Conservation (phyloP, 2,888 invertebrate genomes). For the Lithophane ornitopus region DNA sequence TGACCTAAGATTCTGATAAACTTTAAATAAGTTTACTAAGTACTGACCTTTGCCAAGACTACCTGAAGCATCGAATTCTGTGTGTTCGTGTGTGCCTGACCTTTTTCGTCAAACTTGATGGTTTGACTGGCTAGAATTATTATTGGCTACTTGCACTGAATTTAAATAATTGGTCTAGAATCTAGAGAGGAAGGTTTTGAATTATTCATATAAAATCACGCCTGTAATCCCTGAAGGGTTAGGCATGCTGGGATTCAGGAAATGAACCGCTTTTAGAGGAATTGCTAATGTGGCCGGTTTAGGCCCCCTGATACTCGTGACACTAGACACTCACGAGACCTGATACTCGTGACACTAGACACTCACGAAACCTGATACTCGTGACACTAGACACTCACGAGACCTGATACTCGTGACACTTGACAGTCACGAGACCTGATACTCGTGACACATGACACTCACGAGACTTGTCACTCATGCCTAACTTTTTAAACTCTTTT, state of each 20-base stretch:
- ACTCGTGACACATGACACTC: not conserved
- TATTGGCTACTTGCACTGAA: not conserved
- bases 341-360: too few relatives aligned
- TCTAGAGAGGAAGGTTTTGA: not conserved
- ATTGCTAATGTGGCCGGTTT: too few relatives aligned
- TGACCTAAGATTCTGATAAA: not conserved
- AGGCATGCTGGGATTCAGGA: too few relatives aligned
- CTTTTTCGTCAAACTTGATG: conserved; percentile 5
- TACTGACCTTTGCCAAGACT: conserved; percentile 7
- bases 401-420: too few relatives aligned
- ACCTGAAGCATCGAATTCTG: conserved; percentile 2
- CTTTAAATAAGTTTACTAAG: not conserved
- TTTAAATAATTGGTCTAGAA: not conserved
- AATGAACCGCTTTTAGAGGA: too few relatives aligned
- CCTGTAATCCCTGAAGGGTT: not conserved
- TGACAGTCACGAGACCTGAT: not conserved
- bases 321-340: too few relatives aligned
- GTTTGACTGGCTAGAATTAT: conserved; percentile 12
- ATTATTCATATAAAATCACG: not conserved
- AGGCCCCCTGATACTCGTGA: too few relatives aligned
- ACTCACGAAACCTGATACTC: too few relatives aligned
- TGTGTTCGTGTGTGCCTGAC: conserved; percentile 1
- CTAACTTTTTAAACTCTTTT: not conserved
- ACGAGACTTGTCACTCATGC: not conserved
- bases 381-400: too few relatives aligned